These are phyloP conservation scores for Manacus vitellinus DNA, from an alignment of 2,113 vertebrate species.

Conservation along the genomic window DNA sequence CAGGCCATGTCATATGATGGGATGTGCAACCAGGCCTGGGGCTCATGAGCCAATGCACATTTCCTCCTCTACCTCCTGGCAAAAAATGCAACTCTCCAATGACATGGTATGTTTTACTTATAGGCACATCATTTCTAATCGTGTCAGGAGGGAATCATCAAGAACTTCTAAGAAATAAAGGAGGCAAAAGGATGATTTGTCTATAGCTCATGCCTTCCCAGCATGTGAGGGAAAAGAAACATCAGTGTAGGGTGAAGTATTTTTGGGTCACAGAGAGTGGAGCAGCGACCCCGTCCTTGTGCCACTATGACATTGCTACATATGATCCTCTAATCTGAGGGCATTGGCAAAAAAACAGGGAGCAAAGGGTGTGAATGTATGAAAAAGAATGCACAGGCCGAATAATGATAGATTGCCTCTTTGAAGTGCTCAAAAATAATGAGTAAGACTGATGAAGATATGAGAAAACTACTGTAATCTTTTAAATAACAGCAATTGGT, in stretches of 20 bases:
- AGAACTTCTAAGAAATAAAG: background rate
- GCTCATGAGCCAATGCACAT: fast-evolving
- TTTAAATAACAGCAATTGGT: background rate
- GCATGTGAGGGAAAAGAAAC: background rate
- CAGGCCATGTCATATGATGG: background rate
- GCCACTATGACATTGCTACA: background rate
- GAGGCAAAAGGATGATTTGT: background rate
- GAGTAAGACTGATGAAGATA: background rate
- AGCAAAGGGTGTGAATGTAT: background rate
- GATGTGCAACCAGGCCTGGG: background rate
- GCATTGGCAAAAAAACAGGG: background rate
- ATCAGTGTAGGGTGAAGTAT: background rate
- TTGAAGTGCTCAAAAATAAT: background rate
- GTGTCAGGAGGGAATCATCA: background rate
- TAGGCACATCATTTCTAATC: background rate
- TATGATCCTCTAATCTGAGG: background rate
- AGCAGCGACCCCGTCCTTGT: background rate
- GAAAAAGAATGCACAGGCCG: background rate
- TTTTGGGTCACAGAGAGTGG: background rate
- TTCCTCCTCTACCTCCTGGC: background rate
- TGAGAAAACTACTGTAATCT: background rate
- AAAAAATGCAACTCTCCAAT: background rate
- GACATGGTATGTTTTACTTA: background rate
- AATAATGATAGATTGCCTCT: background rate
- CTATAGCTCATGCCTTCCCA: background rate